phyloP scores from a whole-genome alignment of 2,888 invertebrate species.

The Muschampia plurimacula region DNA sequence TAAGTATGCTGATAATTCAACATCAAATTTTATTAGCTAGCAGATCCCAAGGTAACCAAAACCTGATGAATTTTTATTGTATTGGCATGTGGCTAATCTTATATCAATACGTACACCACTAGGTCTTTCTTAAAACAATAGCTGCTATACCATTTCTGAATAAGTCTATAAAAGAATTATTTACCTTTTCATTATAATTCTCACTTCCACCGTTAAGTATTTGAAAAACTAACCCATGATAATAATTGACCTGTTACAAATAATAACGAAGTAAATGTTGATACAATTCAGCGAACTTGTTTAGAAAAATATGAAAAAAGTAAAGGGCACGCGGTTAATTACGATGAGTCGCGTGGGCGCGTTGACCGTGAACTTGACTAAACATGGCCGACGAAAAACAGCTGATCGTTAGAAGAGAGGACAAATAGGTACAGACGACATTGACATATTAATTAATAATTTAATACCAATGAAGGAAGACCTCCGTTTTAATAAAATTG shows the following conservation, averaged over 20 bases:
- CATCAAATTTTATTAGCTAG: neutral
- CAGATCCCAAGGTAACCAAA: neutral
- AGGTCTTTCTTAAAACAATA: too few relatives aligned
- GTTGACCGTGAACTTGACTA: constrained; percentile 31
- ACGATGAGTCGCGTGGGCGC: constrained; percentile 24
- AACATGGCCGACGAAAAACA: constrained; percentile 34
- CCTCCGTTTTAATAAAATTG: constrained; percentile 19
- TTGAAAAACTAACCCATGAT: too few relatives aligned
- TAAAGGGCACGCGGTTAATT: constrained; percentile 27
- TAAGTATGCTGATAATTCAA: neutral
- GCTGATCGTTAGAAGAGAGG: constrained; percentile 26
- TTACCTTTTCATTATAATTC: too few relatives aligned
- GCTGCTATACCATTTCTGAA: too few relatives aligned
- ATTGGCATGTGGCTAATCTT: too few relatives aligned
- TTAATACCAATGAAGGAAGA: constrained; percentile 13
- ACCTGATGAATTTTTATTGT: neutral
- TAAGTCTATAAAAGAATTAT: too few relatives aligned
- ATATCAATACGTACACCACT: too few relatives aligned
- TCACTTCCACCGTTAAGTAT: too few relatives aligned
- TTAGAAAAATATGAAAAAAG: constrained; percentile 20
- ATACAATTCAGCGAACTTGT: constrained; percentile 16
- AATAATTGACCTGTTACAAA: neutral
- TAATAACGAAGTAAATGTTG: neutral
- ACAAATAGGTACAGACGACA: constrained; percentile 10
- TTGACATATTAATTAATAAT: constrained; percentile 26